Evolutionary conservation across 92 coral and sea anemone species (phyloP).

Genomic region (Epizoanthus ramosus): DNA sequence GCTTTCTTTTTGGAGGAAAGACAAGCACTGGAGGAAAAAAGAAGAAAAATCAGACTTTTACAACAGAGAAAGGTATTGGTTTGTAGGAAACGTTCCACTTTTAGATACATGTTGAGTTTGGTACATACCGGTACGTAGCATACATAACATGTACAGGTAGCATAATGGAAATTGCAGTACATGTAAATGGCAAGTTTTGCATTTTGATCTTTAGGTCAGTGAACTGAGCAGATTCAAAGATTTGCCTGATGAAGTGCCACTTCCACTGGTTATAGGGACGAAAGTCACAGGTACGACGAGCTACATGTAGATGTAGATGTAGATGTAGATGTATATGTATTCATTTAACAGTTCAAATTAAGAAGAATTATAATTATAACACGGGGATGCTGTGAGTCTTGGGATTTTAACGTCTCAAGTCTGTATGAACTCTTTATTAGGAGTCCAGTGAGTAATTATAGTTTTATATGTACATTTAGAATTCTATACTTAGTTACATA

Average conservation of each 20-base stretch:
- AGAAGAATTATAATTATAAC: not conserved
- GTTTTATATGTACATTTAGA: no score
- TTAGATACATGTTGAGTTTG: not conserved
- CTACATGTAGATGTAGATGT: no score
- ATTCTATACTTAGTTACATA: no score
- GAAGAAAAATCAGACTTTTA: slow-evolving; percentile 86
- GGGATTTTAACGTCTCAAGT: no score
- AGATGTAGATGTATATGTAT: not conserved
- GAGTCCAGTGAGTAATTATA: no score
- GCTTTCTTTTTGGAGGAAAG: slow-evolving; percentile 93
- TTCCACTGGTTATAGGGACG: slow-evolving; percentile 96
- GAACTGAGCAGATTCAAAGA: slow-evolving; percentile 93
- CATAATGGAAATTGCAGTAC: not conserved
- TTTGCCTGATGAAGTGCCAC: slow-evolving; percentile 94
- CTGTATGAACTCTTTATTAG: no score
- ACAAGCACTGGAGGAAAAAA: slow-evolving; percentile 90
- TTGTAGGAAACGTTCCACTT: not conserved
- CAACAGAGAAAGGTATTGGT: slow-evolving; percentile 87
- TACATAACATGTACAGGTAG: no score
- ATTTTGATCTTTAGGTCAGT: slow-evolving; percentile 56
- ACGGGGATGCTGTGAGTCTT: no score
- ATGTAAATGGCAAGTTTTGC: not conserved
- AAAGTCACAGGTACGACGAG: slow-evolving; percentile 84
- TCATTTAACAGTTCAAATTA: not conserved
- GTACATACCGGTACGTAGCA: not conserved